Evolutionary conservation across 2,888 invertebrate genomes (phyloP).

Genomic region (Merodon equestris): DNA sequence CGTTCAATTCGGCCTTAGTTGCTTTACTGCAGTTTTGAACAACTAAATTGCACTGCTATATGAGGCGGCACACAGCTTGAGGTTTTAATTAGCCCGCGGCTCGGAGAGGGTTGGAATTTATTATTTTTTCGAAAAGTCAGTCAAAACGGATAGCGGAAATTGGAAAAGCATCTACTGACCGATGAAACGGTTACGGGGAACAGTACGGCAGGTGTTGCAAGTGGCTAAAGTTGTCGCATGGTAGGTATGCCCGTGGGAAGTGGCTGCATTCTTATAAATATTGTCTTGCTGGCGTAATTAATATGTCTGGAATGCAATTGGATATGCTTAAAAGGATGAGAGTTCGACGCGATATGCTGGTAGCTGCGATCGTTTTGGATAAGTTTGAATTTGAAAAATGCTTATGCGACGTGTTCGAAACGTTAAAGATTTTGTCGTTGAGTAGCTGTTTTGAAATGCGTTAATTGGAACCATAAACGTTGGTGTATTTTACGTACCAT

Average conservation of each 20-base stretch:
- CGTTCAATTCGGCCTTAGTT: not conserved
- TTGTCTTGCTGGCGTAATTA: constrained; percentile 6
- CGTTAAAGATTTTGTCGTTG: too few species aligned
- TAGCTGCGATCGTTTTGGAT: too few species aligned
- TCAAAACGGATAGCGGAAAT: constrained; percentile 41
- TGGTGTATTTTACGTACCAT: too few species aligned
- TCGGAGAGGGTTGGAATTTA: constrained; percentile 17
- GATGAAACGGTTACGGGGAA: constrained; percentile 32
- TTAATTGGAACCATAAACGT: too few species aligned
- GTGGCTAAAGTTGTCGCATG: constrained; percentile 38
- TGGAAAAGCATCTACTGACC: constrained; percentile 23
- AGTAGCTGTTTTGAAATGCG: too few species aligned
- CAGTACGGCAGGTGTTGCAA: constrained; percentile 51
- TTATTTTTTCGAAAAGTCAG: not conserved
- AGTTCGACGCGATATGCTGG: too few species aligned
- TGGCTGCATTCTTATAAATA: constrained; percentile 18
- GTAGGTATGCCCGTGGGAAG: constrained; percentile 47
- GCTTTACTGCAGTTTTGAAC: constrained; percentile 31
- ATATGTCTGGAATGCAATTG: too few species aligned
- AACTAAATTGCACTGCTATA: constrained; percentile 16
- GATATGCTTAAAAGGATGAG: too few species aligned
- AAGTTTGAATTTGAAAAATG: too few species aligned
- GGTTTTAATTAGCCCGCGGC: constrained; percentile 37
- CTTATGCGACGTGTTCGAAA: too few species aligned
- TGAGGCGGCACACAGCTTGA: constrained; percentile 39